Evolutionary conservation across 2,113 vertebrate genomes (phyloP).

Genomic region (Zeus faber): DNA sequence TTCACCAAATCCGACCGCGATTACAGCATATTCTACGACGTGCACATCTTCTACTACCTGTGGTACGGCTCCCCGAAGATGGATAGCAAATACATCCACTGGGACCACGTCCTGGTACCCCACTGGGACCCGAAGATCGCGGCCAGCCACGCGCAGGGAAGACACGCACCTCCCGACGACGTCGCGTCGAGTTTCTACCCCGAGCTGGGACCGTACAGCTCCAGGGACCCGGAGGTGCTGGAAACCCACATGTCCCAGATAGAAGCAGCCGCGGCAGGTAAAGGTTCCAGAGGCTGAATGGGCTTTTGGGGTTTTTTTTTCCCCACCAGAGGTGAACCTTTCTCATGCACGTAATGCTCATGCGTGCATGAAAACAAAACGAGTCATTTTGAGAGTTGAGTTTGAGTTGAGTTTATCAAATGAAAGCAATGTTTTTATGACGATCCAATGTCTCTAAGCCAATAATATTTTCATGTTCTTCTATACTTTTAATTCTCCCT

Average conservation of each 20-base stretch:
- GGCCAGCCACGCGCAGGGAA: slow-evolving; percentile 84
- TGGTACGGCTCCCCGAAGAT: slow-evolving; percentile 83
- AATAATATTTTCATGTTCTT: neutral
- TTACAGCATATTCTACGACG: slow-evolving; percentile 80
- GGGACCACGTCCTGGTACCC: slow-evolving; percentile 88
- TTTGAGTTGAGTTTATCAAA: too few relatives aligned
- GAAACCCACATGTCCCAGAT: slow-evolving; percentile 85
- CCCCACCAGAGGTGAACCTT: neutral
- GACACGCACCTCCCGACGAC: slow-evolving; percentile 82
- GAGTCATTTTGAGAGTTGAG: too few relatives aligned
- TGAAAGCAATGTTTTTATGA: too few relatives aligned
- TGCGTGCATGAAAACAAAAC: too few relatives aligned
- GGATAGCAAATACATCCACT: slow-evolving; percentile 81
- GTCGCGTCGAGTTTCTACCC: slow-evolving; percentile 87
- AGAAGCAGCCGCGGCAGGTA: slow-evolving; percentile 83
- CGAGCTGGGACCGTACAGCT: slow-evolving; percentile 87
- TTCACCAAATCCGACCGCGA: slow-evolving; percentile 71
- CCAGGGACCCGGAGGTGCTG: slow-evolving; percentile 80
- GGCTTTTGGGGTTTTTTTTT: too few relatives aligned
- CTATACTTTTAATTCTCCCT: neutral
- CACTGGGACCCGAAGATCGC: slow-evolving; percentile 93
- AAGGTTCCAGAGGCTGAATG: slow-evolving; percentile 19
- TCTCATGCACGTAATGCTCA: too few relatives aligned
- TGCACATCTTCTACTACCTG: slow-evolving; percentile 89
- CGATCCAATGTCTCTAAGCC: too few relatives aligned